phyloP scores from a whole-genome alignment of 2,113 vertebrate species.

The Notothenia coriiceps region DNA sequence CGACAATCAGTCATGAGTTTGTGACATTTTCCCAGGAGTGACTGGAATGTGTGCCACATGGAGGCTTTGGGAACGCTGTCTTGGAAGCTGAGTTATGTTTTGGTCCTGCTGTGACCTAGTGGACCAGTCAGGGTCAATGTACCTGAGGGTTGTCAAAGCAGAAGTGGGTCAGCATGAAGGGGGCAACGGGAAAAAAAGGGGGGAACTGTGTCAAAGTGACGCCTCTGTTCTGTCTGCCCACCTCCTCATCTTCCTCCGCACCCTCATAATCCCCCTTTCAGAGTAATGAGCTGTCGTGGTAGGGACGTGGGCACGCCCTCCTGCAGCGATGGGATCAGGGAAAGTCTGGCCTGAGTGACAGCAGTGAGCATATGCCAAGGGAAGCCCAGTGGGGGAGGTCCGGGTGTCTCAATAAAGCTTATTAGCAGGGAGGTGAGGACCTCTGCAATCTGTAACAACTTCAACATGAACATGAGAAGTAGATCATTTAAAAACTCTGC shows the following conservation, averaged over 20 bases:
- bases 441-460: constrained; percentile 44
- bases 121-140: constrained; percentile 66
- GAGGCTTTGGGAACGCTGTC: constrained; percentile 57
- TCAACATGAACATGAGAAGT: constrained; percentile 46
- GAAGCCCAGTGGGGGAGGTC: constrained; percentile 68
- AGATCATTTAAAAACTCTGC: constrained; percentile 23
- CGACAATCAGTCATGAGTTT: constrained; percentile 41
- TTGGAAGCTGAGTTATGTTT: constrained; percentile 63
- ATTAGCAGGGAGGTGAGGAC: constrained; percentile 70
- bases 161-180: constrained; percentile 74
- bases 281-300: constrained; percentile 82
- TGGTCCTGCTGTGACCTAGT: constrained; percentile 73
- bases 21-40: constrained; percentile 70
- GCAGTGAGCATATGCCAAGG: constrained; percentile 73
- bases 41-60: constrained; percentile 70
- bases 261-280: constrained; percentile 68
- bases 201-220: constrained; percentile 72
- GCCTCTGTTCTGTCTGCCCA: constrained; percentile 59
- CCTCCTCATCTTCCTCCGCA: constrained; percentile 63
- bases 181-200: constrained; percentile 44
- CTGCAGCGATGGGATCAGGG: constrained; percentile 74
- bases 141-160: constrained; percentile 74
- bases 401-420: constrained; percentile 75
- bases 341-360: constrained; percentile 76
- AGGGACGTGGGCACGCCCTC: constrained; percentile 61